phyloP scores from a whole-genome alignment of 2,113 vertebrate genomes.

The Phoenicopterus ruber region DNA sequence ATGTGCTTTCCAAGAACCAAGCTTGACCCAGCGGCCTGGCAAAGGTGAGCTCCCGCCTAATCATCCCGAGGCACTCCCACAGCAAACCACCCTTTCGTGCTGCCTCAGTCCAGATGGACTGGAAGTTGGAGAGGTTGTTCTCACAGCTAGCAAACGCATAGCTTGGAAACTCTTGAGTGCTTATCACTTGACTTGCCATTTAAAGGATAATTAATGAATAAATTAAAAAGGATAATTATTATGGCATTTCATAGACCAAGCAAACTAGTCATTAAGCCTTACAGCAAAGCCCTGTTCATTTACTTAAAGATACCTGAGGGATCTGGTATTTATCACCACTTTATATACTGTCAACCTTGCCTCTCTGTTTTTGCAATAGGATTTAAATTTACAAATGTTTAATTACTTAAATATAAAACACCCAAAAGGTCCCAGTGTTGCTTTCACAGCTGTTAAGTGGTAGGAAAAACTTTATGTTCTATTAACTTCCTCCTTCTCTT shows the following conservation, averaged over 20 bases:
- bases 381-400: constrained; percentile 60
- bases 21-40: background rate
- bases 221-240: constrained; percentile 74
- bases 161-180: constrained; percentile 57
- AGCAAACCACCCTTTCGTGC: background rate
- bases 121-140: background rate
- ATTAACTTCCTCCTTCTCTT: background rate
- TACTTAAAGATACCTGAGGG: constrained; percentile 71
- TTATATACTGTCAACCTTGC: constrained; percentile 56
- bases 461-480: background rate
- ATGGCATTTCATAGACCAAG: constrained; percentile 70
- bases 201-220: constrained; percentile 76
- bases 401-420: constrained; percentile 61
- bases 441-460: background rate
- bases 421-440: background rate
- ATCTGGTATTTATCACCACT: constrained; percentile 73
- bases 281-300: constrained; percentile 66
- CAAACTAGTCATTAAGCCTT: constrained; percentile 71
- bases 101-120: background rate
- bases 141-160: background rate
- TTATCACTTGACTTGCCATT: constrained; percentile 65
- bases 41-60: background rate
- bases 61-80: background rate
- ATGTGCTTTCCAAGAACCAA: background rate
- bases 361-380: constrained; percentile 46